phyloP scores from a whole-genome alignment of 2,113 vertebrate genomes.

The Laticauda colubrina region DNA sequence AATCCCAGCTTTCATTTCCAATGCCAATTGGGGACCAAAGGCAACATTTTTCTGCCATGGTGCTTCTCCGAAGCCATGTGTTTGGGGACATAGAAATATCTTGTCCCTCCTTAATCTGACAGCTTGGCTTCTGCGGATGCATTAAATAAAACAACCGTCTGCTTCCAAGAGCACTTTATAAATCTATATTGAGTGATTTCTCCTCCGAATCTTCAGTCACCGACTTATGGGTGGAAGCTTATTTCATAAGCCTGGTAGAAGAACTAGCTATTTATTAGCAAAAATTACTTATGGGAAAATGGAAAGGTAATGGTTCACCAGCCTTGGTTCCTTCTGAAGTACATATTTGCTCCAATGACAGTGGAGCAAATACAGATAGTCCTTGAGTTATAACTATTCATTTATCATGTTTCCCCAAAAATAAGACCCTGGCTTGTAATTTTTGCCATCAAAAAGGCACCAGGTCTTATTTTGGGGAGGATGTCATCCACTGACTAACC shows the following conservation, averaged over 20 bases:
- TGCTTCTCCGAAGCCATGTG: neutral
- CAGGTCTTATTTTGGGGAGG: no score
- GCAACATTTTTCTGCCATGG: neutral
- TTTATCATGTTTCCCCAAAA: neutral
- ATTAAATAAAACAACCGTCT: conserved; percentile 7
- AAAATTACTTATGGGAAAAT: rapidly evolving
- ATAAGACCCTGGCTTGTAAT: no score
- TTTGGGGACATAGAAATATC: neutral
- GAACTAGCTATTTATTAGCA: rapidly evolving
- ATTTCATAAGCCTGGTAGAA: neutral
- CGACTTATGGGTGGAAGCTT: rapidly evolving
- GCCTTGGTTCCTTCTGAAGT: neutral
- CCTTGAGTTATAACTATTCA: neutral
- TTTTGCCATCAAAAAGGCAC: no score
- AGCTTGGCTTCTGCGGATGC: neutral
- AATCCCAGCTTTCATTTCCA: rapidly evolving
- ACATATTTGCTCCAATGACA: neutral
- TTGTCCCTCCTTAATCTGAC: neutral
- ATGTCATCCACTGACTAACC: no score
- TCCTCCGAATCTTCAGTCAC: neutral
- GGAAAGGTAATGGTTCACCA: neutral
- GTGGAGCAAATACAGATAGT: neutral
- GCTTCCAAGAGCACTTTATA: neutral
- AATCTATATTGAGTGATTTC: neutral
- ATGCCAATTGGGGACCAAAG: neutral